Base-by-base conservation (phyloP, 2,888 invertebrate species). In the Pelosia muscerda region DNA sequence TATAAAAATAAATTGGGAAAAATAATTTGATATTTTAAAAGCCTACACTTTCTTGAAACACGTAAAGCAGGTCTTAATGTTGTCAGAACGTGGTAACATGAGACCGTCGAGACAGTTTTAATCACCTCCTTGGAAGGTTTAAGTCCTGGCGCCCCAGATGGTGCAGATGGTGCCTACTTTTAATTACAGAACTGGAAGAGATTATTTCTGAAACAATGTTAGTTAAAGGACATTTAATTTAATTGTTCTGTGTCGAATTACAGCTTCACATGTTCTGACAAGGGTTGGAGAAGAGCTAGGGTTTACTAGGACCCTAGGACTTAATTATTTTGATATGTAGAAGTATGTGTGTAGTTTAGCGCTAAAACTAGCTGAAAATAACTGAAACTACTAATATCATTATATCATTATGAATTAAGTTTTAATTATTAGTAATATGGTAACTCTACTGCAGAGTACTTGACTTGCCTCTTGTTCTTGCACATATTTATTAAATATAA, bases 91-190 rank as follows among this genome's bases (percentile, higher is more conserved):
- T 26, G 22, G n/a, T 31, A 60, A 42, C 56, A 66, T 60, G 62
- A 66, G 56, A 62, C 38, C 11, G 54, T 34, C 54, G 66, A 56
- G 61, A 56, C 66, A 55, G 28, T 56, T 62, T 66, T 66, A 66
- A 66, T 66, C 66, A 62, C 66, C 38, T 60, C 11, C 38, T 49
- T 13, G 28, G 53, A 66, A 61, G 65, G 34, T 19, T 66, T 65
- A 65, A 59, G 64, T 31, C 56, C 62, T 62, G 56, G 19, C 23
- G 10, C 55, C 25, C 53, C 31, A 42, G 59, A 59, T 65, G 65
- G 11, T 42, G 53, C 38, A 65, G 64, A 65, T 49, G 64, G 64
- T 23, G 15, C 64, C 34, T 25, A 49, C 64, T 64, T 59, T 54
- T 59, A 58, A 65, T 65, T 65, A 65, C 65, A 56, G 42, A 28